Evolutionary conservation across 2,888 invertebrate species (phyloP), one percentile per base, ranked within the genome.

Genomic region (Drosophila atroscutellata): DNA sequence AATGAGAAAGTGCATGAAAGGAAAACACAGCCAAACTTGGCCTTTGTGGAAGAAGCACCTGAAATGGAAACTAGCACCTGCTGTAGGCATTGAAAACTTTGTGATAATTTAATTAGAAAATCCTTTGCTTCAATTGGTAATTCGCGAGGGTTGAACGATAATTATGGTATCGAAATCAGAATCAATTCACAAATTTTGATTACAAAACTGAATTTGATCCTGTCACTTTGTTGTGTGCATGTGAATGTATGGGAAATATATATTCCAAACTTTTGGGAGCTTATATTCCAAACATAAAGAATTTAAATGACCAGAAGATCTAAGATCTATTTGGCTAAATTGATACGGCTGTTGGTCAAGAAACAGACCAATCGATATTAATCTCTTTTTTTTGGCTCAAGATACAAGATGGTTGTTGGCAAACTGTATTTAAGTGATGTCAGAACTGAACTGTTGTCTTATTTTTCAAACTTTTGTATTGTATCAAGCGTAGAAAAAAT

Each of bases 81-180:
- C 67, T 56, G 57, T 49, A 51, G 85, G 79, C 82, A 62, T 52
- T 69, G 45, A 56, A 71, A 82, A 87, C 73, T 87, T 74, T 20
- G 32, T n/a, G 63, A 72, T 74, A 83, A 86, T 90, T 81, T 66
- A 89, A 90, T 90, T 86, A 80, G 51, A 63, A 78, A 79, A 70
- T 66, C 61, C 15, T 71, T 52, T 49, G 55, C 30, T 57, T 45
- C 42, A 55, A 45, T 58, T 47, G 30, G 36, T 37, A 37, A 45
- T 47, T n/a, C 8, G n/a, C 60, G 64, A 62, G 67, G 66, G 64
- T 56, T 45, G 45, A 37, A 54, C 34, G n/a, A 54, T 36, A n/a
- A 36, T n/a, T 52, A 15, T 42, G 39, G 52, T 42, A 26, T 39
- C 42, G 7, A 15, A 20, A 20, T 39, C 18, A n/a, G 18, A 39